Conservation (phyloP, 2,113 vertebrate species). For the Psittacula cyanocephala region DNA sequence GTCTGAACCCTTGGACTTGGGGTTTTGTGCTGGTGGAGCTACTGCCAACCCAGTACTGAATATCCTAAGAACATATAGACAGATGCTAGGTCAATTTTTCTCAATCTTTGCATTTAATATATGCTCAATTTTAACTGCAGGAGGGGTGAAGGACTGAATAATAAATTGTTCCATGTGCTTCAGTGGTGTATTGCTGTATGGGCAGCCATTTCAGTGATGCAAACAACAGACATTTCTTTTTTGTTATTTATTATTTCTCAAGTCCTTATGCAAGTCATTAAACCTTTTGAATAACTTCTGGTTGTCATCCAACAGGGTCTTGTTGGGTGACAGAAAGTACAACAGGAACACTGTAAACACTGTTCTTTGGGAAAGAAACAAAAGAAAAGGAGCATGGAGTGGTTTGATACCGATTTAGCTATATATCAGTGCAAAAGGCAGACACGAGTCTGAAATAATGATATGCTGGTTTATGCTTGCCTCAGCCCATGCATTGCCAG, state of each 20-base stretch:
- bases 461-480: background rate
- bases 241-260: background rate
- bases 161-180: slow-evolving; percentile 50
- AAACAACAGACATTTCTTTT: background rate
- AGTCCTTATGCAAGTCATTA: background rate
- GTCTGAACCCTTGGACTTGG: background rate
- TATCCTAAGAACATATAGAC: background rate
- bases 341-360: background rate
- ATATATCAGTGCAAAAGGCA: background rate
- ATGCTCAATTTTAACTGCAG: background rate
- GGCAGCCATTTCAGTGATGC: slow-evolving; percentile 22
- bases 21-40: background rate
- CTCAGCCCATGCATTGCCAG: background rate
- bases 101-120: background rate
- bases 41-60: background rate
- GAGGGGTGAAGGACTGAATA: slow-evolving; percentile 8
- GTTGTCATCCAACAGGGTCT: background rate
- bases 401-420: background rate
- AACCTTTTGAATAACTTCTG: background rate
- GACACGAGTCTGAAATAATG: background rate
- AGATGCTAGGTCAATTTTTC: background rate
- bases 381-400: background rate
- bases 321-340: background rate
- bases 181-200: slow-evolving; percentile 64
- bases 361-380: background rate